Percentiles rank a stretch among this genome's conserved stretches.
These are phyloP conservation scores for Drosophila sproati DNA, from an alignment of 1,140 invertebrate species.

Conservation along the genomic window DNA sequence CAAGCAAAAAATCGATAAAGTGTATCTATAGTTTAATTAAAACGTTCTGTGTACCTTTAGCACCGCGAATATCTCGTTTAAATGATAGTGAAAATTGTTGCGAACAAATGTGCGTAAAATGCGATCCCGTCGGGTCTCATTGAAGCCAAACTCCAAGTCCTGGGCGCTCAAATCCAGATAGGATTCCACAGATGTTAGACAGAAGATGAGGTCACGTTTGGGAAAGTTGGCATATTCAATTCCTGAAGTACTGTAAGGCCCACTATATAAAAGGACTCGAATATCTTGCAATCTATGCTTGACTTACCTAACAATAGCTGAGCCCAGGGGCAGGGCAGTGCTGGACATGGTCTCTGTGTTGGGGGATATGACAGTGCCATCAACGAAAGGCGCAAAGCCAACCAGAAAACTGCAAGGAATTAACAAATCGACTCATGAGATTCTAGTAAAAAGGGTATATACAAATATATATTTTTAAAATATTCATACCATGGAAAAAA, in stretches of 20 bases:
- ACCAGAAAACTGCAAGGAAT: slow-evolving; percentile 88
- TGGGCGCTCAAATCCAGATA: slow-evolving; percentile 91
- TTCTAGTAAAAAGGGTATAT: no score
- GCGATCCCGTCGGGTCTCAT: slow-evolving; percentile 92
- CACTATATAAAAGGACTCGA: slow-evolving; percentile 25
- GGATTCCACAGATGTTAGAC: slow-evolving; percentile 90
- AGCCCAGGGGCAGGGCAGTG: slow-evolving; percentile 77
- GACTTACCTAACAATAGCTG: slow-evolving; percentile 83
- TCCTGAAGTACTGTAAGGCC: slow-evolving; percentile 86
- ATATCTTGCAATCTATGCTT: no score
- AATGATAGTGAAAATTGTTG: slow-evolving; percentile 94
- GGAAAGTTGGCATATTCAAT: slow-evolving; percentile 93
- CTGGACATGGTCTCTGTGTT: slow-evolving; percentile 78
- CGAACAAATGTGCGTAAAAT: slow-evolving; percentile 94
- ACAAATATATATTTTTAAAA: no score
- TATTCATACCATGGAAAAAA: no score
- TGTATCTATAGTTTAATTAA: not conserved
- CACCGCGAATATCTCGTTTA: slow-evolving; percentile 95
- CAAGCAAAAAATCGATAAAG: not conserved
- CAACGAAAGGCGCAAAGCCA: slow-evolving; percentile 95
- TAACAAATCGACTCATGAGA: not conserved
- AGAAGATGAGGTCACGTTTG: slow-evolving; percentile 91
- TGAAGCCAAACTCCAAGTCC: slow-evolving; percentile 93
- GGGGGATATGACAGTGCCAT: slow-evolving; percentile 91
- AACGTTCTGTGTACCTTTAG: slow-evolving; percentile 86